phyloP scores from a whole-genome alignment of 2,113 vertebrate genomes.

The Equus przewalskii region DNA sequence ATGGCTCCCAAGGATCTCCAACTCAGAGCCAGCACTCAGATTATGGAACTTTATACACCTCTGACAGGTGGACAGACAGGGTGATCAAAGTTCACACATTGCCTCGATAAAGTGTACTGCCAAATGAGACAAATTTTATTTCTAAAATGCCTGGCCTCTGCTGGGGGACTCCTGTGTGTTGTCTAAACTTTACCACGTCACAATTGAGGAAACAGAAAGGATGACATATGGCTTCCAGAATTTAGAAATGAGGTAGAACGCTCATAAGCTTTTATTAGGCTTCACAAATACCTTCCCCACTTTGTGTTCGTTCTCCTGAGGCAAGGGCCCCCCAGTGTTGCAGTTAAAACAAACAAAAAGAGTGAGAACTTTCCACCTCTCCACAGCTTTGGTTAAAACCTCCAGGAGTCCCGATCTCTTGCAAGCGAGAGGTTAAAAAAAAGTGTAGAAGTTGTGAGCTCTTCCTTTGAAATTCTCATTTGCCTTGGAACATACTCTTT shows the following conservation, averaged over 20 bases:
- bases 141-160: neutral
- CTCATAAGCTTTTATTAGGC: neutral
- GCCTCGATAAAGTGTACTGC: neutral
- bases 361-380: neutral
- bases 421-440: neutral
- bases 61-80: neutral
- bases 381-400: slow-evolving; percentile 32
- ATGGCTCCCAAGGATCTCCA: neutral
- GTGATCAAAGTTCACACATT: too few relatives aligned
- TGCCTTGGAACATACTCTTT: slow-evolving; percentile 5
- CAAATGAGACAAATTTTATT: neutral
- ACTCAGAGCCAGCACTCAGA: neutral
- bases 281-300: neutral
- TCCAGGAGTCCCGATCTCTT: neutral
- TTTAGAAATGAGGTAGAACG: neutral
- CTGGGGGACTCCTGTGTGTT: neutral
- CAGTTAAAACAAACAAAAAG: neutral
- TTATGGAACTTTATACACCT: neutral
- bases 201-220: neutral
- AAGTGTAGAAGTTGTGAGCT: neutral
- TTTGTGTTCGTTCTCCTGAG: neutral
- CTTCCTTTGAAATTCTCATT: slow-evolving; percentile 48
- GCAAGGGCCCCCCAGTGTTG: too few relatives aligned
- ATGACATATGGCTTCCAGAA: neutral
- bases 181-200: neutral